These are phyloP conservation scores for Antedon mediterranea DNA, from an alignment of 53 echinoderm and acorn worm genomes.

Conservation along the genomic window DNA sequence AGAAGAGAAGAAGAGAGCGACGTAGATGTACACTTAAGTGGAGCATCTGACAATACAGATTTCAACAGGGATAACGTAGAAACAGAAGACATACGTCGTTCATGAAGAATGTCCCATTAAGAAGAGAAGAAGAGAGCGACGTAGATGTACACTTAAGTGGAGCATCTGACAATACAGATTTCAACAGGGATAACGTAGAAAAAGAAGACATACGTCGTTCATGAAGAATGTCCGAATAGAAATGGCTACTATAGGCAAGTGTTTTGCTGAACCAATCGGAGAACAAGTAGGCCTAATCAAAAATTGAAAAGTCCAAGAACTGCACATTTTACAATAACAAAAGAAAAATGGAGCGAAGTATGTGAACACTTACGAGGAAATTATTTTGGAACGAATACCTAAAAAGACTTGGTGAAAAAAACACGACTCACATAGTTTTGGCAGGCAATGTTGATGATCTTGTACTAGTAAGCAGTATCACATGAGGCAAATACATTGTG, in stretches of 20 bases:
- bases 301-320: background rate
- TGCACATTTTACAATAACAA: background rate
- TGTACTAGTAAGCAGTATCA: constrained; percentile 5
- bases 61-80: no score
- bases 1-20: no score
- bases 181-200: no score
- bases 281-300: constrained; percentile 1
- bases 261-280: constrained; percentile 6
- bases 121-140: no score
- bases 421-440: constrained; percentile 5
- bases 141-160: no score
- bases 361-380: background rate
- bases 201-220: background rate
- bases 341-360: constrained; percentile 8
- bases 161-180: no score
- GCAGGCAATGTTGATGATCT: constrained; percentile 10
- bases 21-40: no score
- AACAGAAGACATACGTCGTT: background rate
- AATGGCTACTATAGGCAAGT: background rate
- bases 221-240: constrained; percentile 1
- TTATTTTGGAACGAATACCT: constrained; percentile 11
- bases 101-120: no score
- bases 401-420: constrained; percentile 3
- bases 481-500: constrained; percentile 3
- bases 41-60: no score